Evolutionary conservation across 2,113 vertebrate genomes (phyloP).

Genomic region (Colinus virginianus): DNA sequence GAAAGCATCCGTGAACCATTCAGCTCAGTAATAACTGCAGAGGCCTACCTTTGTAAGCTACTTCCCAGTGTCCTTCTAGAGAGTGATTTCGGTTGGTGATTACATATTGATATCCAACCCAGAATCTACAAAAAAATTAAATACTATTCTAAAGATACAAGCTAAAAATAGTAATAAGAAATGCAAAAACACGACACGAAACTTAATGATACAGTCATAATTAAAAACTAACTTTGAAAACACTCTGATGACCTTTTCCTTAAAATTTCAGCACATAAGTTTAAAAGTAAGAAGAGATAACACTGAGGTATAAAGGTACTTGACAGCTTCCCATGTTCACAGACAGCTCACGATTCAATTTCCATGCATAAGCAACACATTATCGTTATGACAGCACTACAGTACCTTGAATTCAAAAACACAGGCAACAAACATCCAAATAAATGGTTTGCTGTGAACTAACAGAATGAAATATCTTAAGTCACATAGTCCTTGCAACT

Average conservation of each 20-base stretch:
- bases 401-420: not conserved
- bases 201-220: not conserved
- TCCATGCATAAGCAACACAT: not conserved
- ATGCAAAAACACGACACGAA: not conserved
- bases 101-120: constrained; percentile 98
- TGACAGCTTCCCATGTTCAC: not conserved
- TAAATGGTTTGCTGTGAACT: not conserved
- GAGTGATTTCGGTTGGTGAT: constrained; percentile 92
- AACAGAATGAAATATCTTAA: not conserved
- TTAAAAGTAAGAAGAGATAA: not conserved
- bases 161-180: not conserved
- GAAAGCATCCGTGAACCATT: not conserved
- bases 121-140: constrained; percentile 82
- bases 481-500: not conserved
- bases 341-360: not conserved
- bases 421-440: not conserved
- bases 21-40: not conserved
- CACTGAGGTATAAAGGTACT: not conserved
- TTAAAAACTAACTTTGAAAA: not conserved
- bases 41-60: constrained; percentile 91
- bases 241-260: not conserved
- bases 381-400: not conserved
- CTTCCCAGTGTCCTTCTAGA: constrained; percentile 94
- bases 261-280: rapidly evolving
- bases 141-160: not conserved